phyloP scores from a whole-genome alignment of 2,113 vertebrate genomes.

The Psilopsiagon aurifrons region DNA sequence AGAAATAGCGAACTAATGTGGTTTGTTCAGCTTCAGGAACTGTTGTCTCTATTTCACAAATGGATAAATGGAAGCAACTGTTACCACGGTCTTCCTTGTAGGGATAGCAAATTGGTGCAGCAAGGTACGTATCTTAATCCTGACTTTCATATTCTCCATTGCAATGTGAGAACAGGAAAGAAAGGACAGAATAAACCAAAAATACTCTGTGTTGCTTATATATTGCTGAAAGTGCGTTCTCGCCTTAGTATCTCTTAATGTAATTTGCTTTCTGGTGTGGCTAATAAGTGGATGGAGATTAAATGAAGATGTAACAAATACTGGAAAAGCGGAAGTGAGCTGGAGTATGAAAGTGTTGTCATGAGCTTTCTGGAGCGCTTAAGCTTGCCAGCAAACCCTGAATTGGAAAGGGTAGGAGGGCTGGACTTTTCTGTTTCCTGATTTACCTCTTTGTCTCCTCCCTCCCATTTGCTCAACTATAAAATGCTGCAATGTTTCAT shows the following conservation, averaged over 20 bases:
- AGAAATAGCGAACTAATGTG: background rate
- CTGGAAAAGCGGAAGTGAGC: background rate
- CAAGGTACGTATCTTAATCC: background rate
- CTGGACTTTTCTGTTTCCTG: background rate
- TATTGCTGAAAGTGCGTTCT: background rate
- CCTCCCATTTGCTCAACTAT: background rate
- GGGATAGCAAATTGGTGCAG: background rate
- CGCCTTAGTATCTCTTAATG: background rate
- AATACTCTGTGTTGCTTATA: background rate
- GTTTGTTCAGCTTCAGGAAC: background rate
- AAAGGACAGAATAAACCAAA: background rate
- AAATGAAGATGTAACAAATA: background rate
- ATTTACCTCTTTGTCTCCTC: background rate
- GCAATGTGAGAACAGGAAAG: background rate
- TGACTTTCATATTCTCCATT: fast-evolving
- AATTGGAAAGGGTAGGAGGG: background rate
- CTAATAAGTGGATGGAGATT: background rate
- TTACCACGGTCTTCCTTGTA: background rate
- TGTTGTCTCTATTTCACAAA: background rate
- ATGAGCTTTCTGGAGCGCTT: background rate
- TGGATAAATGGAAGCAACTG: background rate
- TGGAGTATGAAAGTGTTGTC: background rate
- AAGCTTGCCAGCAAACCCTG: background rate
- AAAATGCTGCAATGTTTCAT: background rate
- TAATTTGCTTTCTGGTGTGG: background rate